phyloP scores from a whole-genome alignment of 2,888 invertebrate species.

The Dynastes maya region DNA sequence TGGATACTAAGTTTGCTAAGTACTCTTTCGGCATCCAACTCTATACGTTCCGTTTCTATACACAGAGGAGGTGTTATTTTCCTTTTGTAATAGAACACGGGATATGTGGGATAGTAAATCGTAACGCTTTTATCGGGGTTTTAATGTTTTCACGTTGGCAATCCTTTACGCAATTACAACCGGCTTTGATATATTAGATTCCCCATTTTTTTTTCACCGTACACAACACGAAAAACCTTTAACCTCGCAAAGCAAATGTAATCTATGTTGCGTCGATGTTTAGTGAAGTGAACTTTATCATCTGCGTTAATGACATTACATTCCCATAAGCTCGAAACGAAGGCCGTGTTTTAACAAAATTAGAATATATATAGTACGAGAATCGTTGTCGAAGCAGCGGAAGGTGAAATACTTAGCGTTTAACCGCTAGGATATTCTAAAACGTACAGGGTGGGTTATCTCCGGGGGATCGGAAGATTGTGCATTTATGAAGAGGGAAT shows the following conservation, averaged over 20 bases:
- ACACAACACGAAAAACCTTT: neutral
- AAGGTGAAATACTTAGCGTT: neutral
- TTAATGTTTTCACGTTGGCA: neutral
- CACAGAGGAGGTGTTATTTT: too few species aligned
- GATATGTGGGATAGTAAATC: too few species aligned
- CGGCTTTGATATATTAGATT: neutral
- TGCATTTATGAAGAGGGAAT: too few species aligned
- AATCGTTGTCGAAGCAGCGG: neutral
- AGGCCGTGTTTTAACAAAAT: conserved; percentile 9
- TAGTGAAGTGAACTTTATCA: neutral
- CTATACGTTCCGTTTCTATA: too few species aligned
- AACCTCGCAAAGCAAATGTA: neutral
- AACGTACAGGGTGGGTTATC: too few species aligned
- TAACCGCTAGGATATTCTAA: neutral
- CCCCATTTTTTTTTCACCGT: neutral
- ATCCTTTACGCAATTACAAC: neutral
- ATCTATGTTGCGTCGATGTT: conserved; percentile 24
- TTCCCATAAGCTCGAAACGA: neutral
- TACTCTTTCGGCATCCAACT: too few species aligned
- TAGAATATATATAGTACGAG: neutral
- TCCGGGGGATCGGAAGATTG: too few species aligned
- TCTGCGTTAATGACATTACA: conserved; percentile 12
- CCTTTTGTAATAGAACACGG: too few species aligned
- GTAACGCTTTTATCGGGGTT: too few species aligned
- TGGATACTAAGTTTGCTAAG: too few species aligned